phyloP scores from a whole-genome alignment of 2,113 vertebrate species.

The Carollia perspicillata region DNA sequence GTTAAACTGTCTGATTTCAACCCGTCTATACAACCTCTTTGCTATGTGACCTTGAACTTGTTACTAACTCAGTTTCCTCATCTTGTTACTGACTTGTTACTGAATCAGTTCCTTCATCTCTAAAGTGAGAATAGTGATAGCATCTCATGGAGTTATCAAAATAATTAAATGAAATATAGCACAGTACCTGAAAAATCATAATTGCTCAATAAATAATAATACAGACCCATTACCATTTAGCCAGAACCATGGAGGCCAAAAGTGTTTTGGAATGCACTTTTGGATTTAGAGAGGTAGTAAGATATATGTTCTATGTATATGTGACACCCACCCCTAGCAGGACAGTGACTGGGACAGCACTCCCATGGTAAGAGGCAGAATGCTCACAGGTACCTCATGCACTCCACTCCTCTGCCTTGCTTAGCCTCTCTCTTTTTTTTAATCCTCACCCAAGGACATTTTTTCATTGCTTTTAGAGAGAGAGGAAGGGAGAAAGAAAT shows the following conservation, averaged over 20 bases:
- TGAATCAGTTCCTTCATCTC: slow-evolving; percentile 20
- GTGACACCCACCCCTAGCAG: no score
- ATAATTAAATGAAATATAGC: slow-evolving; percentile 19
- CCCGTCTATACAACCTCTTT: background rate
- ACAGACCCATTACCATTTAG: background rate
- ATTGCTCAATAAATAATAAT: slow-evolving; percentile 18
- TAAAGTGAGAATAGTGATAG: background rate
- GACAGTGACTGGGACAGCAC: background rate
- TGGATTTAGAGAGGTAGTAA: background rate
- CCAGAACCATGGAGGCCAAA: background rate
- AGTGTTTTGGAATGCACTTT: background rate
- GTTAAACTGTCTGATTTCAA: background rate
- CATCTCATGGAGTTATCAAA: background rate
- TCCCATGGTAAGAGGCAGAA: background rate
- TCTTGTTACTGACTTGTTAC: no score
- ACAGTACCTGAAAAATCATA: background rate
- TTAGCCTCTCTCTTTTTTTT: background rate
- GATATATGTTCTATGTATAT: background rate
- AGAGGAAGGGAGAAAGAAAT: no score
- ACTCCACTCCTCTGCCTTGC: background rate
- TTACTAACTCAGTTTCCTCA: slow-evolving; percentile 29
- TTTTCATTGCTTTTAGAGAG: no score
- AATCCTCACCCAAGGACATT: no score
- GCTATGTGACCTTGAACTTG: background rate
- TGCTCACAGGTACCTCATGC: background rate